Percentiles rank a stretch among this genome's conserved stretches.
Conservation (phyloP, 1,140 invertebrate species). For the Macrotrachela quadricornifera region DNA sequence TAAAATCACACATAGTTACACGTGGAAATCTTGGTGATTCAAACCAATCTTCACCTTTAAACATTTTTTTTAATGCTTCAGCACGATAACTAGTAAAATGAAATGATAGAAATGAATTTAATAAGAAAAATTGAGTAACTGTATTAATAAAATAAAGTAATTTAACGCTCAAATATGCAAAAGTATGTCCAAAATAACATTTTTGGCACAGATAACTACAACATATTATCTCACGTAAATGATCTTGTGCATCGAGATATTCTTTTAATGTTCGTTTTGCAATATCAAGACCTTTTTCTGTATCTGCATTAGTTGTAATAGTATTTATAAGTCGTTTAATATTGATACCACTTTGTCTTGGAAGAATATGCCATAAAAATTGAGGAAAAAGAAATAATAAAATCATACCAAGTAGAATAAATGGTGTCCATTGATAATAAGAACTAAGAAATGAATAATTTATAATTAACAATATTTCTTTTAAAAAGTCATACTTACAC, state of each 20-base stretch:
- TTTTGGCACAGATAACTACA: too few species aligned
- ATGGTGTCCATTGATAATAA: slow-evolving; percentile 11
- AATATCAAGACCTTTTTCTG: too few species aligned
- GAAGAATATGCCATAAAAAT: slow-evolving; percentile 4
- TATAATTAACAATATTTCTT: too few species aligned
- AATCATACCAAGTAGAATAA: slow-evolving; percentile 6
- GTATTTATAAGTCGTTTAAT: slow-evolving; percentile 2
- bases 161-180: slow-evolving; percentile 22
- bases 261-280: too few species aligned
- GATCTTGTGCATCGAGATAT: too few species aligned
- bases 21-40: slow-evolving; percentile 12
- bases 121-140: slow-evolving; percentile 15
- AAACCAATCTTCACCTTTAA: slow-evolving; percentile 9
- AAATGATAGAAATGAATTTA: slow-evolving; percentile 17
- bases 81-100: slow-evolving; percentile 13
- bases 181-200: too few species aligned
- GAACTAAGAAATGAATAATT: too few species aligned
- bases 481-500: too few species aligned
- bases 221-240: too few species aligned
- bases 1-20: slow-evolving; percentile 13
- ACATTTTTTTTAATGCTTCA: slow-evolving; percentile 11
- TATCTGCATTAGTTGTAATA: not conserved
- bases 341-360: slow-evolving; percentile 6
- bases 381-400: slow-evolving; percentile 4
- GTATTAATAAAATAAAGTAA: slow-evolving; percentile 17